phyloP scores from a whole-genome alignment of 2,797 vertebrate genomes.

The Thripadectes ignobilis region DNA sequence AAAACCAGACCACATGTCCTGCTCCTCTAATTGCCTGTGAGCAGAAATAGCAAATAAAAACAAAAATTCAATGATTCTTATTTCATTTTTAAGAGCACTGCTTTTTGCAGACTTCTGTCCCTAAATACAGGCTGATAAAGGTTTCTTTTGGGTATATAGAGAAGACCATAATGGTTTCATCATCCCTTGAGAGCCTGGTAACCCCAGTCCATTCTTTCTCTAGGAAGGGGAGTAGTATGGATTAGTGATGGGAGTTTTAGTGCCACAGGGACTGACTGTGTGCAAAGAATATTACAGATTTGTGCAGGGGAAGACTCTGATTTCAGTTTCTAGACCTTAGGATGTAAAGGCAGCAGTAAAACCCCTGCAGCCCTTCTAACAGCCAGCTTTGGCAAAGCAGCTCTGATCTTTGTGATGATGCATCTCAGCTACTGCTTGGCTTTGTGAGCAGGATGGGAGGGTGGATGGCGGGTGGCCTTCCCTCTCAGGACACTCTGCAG shows the following conservation, averaged over 20 bases:
- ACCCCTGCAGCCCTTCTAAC: neutral
- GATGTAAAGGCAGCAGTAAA: neutral
- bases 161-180: neutral
- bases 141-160: neutral
- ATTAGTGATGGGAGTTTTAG: neutral
- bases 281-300: neutral
- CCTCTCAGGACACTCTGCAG: neutral
- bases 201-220: neutral
- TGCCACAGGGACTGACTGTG: neutral
- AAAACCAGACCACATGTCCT: neutral
- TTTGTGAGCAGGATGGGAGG: neutral
- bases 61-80: neutral
- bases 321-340: neutral
- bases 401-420: neutral
- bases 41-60: neutral
- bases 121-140: neutral
- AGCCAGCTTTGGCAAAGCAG: neutral
- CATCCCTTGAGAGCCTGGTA: neutral
- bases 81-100: neutral
- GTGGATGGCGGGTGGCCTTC: neutral
- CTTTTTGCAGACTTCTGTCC: neutral
- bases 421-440: neutral
- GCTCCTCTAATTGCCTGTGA: conserved; percentile 1
- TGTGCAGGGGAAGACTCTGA: neutral
- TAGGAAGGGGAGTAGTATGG: neutral